Evolutionary conservation across 2,888 invertebrate species (phyloP), one percentile per base, ranked within the genome.

Genomic region (Drosophila mulleri): DNA sequence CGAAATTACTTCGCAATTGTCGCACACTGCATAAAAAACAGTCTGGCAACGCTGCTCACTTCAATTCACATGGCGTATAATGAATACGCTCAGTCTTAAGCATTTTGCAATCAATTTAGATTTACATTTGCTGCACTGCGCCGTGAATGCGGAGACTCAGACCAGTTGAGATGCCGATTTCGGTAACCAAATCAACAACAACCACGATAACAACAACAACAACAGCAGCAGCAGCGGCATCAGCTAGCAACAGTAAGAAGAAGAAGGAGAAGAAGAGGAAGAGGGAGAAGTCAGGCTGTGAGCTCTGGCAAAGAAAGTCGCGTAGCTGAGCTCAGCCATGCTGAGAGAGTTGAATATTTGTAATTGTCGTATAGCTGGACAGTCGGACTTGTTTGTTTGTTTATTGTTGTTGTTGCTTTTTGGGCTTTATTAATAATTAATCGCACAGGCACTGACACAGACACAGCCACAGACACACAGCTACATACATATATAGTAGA

Each of bases 401-500:
- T 83, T 78, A 64, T 67, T 70, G 62, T 59, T 82, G 73, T 75
- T 76, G 73, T 70, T 77, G 72, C 71, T 75, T 78, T 84, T 83
- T 81, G 67, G 82, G 78, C 80, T 90, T 87, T 83, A 89, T 90
- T 87, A 83, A 88, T 89, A 90, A 90, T 87, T 90, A 89, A 90
- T 86, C 86, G 82, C 85, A 71, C 67, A 54, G 56, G 54, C 72
- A 72, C 61, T 72, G 58, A 75, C 65, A 63, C 61, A 61, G 7
- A 5, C 29, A 29, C 29, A 8, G 26, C 4, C 54, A 53, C 12
- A 35, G 35, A 39, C 14, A 6, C 66, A 72, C 60, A 71, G 44
- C 72, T 52, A 62, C 63, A 65, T 41, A 56, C 37, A 60, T 42
- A 45, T 29, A 16, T 16, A 41, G 39, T 14, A 37, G 14, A 35